Evolutionary conservation across 2,113 vertebrate species (phyloP), one percentile per base, ranked within the genome.

Genomic region (Verasper variegatus): DNA sequence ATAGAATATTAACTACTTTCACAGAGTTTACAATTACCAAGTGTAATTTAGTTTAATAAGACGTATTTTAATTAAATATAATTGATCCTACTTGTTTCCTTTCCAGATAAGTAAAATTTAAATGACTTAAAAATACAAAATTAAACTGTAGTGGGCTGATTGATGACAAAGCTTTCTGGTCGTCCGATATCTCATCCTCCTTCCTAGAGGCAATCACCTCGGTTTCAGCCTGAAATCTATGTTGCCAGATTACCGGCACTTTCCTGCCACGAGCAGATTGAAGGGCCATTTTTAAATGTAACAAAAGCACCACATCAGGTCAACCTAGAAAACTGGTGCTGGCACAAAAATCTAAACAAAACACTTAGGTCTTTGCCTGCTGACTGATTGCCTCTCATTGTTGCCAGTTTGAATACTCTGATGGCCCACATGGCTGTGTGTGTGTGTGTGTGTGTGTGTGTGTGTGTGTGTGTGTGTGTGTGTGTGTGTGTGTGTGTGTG

Each of bases 371-470:
- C 68, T 74, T 67, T 64, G 64, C 76, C 80, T 74, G 55, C 42
- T 77, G 69, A 83, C 59, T 74, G 79, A 81, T 69, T 68, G 80
- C 78, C 64, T 85, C 72, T 76, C 63, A 71, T 47, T 84, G 75
- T 65, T 70, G 78, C 78, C 78, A 79, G 58, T 84, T 58, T 76
- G 52, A 80, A 67, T 64, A 65, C 59, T 54, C 24, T 63, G 72
- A 60, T 69, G 64, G 54, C 69, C 49, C n/a, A n/a, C 65, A 64
- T 68, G 68, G 35, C 47, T 67, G 31, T 64, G 69, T 78, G 66
- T 66, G 26, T 54, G 58, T 42, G 37, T 40, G 3, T 59, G 42
- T 65, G 35, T 54, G 57, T 31, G 37, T 51, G 9, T 59, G 42
- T 65, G 35, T 47, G 57, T 42, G 37, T 40, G 9, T 59, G 42